These are phyloP conservation scores for Ichneumoninae sp. DNA, from an alignment of 2,888 invertebrate genomes.

Conservation along the genomic window DNA sequence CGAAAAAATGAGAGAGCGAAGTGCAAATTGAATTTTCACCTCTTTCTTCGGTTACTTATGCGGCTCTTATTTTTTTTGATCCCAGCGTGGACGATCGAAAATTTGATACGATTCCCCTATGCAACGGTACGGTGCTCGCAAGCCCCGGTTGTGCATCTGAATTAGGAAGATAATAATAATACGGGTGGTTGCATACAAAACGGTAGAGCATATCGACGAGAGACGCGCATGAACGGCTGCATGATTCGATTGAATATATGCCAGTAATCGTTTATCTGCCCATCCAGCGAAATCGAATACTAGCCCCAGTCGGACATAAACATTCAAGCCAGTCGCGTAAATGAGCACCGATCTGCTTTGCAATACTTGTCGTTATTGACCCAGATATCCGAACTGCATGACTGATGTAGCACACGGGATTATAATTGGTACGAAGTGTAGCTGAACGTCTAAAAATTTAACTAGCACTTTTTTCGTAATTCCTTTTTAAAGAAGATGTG, in stretches of 20 bases:
- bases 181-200: conserved; percentile 34
- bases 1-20: not conserved
- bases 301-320: conserved; percentile 54
- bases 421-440: not conserved
- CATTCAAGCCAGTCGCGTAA: conserved; percentile 39
- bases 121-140: conserved; percentile 23
- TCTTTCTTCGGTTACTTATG: not conserved
- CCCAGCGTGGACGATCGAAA: conserved; percentile 25
- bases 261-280: conserved; percentile 46
- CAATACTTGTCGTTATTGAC: conserved; percentile 49
- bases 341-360: conserved; percentile 15
- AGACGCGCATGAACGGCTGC: conserved; percentile 48
- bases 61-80: not conserved
- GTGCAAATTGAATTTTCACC: not conserved
- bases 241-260: conserved; percentile 47
- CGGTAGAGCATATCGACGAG: conserved; percentile 43
- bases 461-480: not conserved
- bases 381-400: conserved; percentile 38
- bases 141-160: conserved; percentile 42
- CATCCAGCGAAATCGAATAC: conserved; percentile 58
- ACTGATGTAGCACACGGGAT: conserved; percentile 26
- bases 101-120: conserved; percentile 31
- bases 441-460: not conserved
- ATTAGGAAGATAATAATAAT: conserved; percentile 62
- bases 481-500: not conserved